These are phyloP conservation scores for Polyommatus icarus DNA, from an alignment of 2,888 invertebrate genomes.

Conservation along the genomic window DNA sequence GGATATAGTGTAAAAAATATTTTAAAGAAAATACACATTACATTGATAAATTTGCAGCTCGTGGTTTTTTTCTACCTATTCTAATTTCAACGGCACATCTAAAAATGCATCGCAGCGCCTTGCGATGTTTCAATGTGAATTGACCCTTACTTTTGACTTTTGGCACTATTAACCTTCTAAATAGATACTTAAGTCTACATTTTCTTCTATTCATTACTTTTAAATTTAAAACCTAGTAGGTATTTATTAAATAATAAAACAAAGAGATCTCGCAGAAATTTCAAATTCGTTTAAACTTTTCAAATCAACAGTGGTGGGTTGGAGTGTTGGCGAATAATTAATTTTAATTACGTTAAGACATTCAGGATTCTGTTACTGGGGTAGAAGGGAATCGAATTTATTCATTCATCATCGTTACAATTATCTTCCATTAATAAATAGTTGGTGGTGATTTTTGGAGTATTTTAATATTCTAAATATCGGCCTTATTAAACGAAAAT, in stretches of 20 bases:
- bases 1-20: no score
- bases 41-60: no score
- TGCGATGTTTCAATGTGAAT: no score
- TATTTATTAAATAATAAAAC: not conserved
- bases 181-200: no score
- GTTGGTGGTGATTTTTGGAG: not conserved
- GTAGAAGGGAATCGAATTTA: not conserved
- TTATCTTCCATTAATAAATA: not conserved
- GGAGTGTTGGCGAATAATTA: conserved; percentile 18
- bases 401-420: not conserved
- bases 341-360: conserved; percentile 26
- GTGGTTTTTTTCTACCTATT: no score
- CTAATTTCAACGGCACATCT: no score
- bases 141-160: no score
- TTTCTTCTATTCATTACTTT: not conserved
- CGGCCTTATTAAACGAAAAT: not conserved
- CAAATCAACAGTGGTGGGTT: not conserved
- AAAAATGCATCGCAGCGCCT: no score
- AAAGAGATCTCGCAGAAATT: conserved; percentile 5
- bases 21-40: no score
- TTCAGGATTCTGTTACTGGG: conserved; percentile 8
- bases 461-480: not conserved
- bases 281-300: conserved; percentile 18
- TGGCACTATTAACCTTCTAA: no score
- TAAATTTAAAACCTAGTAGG: not conserved